Percentiles rank a stretch among this genome's conserved stretches.
These are phyloP conservation scores for western clawed frog (Xenopus tropicalis) DNA, from an alignment of 2,113 vertebrate genomes.

Conservation along the genomic window DNA sequence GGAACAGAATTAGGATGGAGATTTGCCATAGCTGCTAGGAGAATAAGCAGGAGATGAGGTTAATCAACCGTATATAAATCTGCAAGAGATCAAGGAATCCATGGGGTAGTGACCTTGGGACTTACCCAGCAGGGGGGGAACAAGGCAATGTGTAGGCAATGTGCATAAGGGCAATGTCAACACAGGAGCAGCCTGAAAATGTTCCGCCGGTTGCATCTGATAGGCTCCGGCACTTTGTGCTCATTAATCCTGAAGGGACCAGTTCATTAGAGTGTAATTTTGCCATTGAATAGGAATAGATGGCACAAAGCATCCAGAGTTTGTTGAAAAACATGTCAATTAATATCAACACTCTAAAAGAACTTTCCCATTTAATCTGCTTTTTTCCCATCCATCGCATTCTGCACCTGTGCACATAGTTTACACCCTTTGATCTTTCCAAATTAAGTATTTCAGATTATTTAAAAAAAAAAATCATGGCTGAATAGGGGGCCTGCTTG, in stretches of 20 bases:
- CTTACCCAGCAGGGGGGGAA: constrained; percentile 34
- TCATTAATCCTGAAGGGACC: constrained; percentile 8
- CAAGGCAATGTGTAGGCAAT: background rate
- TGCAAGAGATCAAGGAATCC: constrained; percentile 31
- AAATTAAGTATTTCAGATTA: too few relatives aligned
- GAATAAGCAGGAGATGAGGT: constrained; percentile 37
- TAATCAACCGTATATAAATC: constrained; percentile 32
- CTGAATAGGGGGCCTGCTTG: too few relatives aligned
- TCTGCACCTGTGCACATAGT: background rate
- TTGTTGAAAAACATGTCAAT: constrained; percentile 8
- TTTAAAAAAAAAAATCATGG: too few relatives aligned
- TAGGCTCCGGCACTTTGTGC: constrained; percentile 19
- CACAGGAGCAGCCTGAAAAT: constrained; percentile 26
- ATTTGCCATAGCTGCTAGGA: constrained; percentile 21
- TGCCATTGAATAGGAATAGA: constrained; percentile 21
- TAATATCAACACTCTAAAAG: background rate
- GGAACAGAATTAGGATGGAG: constrained; percentile 26
- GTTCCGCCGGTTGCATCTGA: constrained; percentile 27
- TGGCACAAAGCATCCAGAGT: constrained; percentile 16
- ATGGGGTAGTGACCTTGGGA: constrained; percentile 39
- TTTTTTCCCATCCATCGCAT: background rate
- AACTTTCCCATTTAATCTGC: background rate
- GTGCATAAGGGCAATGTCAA: constrained; percentile 19
- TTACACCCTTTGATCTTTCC: background rate
- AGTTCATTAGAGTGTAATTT: constrained; percentile 12